These are phyloP conservation scores for Lochmaea capreae DNA, from an alignment of 2,888 invertebrate genomes.

Conservation along the genomic window DNA sequence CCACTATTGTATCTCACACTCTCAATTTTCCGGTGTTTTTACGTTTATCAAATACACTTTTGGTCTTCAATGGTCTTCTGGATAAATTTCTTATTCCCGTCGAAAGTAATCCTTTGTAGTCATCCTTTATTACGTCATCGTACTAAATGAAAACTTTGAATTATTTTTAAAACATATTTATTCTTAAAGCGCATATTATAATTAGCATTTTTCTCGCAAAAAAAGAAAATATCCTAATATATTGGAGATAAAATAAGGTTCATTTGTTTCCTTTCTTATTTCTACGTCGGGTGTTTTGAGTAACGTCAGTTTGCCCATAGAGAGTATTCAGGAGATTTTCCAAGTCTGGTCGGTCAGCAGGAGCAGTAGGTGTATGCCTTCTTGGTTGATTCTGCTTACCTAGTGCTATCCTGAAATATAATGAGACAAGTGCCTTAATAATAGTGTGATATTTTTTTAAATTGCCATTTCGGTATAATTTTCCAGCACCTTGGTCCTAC, in stretches of 20 bases:
- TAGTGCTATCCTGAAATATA: constrained; percentile 73
- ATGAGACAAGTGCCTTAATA: background rate
- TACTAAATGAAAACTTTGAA: too few species aligned
- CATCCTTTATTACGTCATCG: too few species aligned
- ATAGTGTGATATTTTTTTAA: background rate
- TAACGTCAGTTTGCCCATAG: constrained; percentile 73
- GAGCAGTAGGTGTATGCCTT: constrained; percentile 54
- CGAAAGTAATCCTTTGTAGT: too few species aligned
- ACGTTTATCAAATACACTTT: too few species aligned
- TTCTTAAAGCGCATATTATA: constrained; percentile 49
- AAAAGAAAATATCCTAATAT: constrained; percentile 40
- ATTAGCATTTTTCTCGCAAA: constrained; percentile 43
- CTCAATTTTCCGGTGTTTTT: too few species aligned
- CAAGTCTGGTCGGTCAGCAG: constrained; percentile 78
- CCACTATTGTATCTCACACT: too few species aligned
- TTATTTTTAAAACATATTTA: constrained; percentile 49
- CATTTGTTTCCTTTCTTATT: constrained; percentile 59
- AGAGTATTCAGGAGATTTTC: constrained; percentile 86
- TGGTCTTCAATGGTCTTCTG: too few species aligned
- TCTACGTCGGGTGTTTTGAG: constrained; percentile 55
- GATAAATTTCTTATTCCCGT: too few species aligned
- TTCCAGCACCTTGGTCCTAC: too few species aligned
- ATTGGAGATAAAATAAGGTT: constrained; percentile 43
- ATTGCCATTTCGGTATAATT: too few species aligned
- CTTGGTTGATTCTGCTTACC: constrained; percentile 68